Evolutionary conservation across 2,113 vertebrate genomes (phyloP), one percentile per base, ranked within the genome.

Genomic region (Chelonoidis abingdonii): DNA sequence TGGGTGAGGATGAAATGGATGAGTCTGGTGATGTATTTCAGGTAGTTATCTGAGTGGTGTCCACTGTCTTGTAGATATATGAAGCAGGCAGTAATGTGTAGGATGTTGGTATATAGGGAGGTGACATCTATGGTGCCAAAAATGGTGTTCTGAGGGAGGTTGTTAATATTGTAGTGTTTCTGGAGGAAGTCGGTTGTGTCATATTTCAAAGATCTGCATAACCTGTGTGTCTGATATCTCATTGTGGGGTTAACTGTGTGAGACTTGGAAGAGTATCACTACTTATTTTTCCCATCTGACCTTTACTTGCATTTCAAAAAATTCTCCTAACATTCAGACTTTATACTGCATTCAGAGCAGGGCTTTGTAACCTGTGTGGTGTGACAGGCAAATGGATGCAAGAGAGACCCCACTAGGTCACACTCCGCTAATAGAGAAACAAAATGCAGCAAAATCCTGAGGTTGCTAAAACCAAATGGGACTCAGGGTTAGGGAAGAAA

Each of bases 221-320:
- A 19, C 53, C 62, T 80, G 0, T 90, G 3, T 14, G 52, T 79
- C 56, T 81, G 27, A 65, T 3, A 21, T 52, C 78, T 83, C 31
- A 22, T 69, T 83, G 76, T 14, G 24, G 19, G 56, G 11, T 54
- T 62, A n/a, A 2, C 1, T 87, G 27, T 80, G 2, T 86, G 44
- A 7, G 31, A 31, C 75, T 84, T 84, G n/a, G 52, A 10, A 65
- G n/a, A 80, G 14, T 14, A 35, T 10, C 88, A 76, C 22, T 80
- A 86, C 29, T 0, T 0, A 19, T 90, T 92, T 96, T 13, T 25
- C 25, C 25, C 44, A 75, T 89, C 1, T 1, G 50, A 38, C 4
- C 78, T 65, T 14, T 3, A 65, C 31, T 65, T 65, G 31, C 14
- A 65, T 65, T 65, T 65, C 62, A 65, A 35, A 62, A 31, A n/a